A percentile compares a stretch with the other conserved stretches of the same genome.
phyloP scores from a whole-genome alignment of 2,888 invertebrate species.

The Coelinius sp. region DNA sequence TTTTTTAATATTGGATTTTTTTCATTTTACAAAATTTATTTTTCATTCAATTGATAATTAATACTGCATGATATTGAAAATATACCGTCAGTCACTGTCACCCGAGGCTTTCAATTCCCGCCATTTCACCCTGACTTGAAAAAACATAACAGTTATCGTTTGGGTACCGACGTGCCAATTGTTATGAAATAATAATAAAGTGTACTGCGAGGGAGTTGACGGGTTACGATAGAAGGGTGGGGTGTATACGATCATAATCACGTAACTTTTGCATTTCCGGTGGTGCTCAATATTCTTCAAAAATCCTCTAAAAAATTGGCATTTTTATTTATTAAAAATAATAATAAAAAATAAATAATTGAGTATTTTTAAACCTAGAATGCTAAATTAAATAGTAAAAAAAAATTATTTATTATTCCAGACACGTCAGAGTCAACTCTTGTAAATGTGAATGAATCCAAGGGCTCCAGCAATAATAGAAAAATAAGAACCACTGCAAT shows the following conservation, averaged over 20 bases:
- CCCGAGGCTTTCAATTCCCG: neutral
- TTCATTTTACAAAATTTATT: too few relatives aligned
- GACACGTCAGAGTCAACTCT: too few relatives aligned
- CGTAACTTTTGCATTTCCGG: conserved; percentile 60
- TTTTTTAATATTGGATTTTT: too few relatives aligned
- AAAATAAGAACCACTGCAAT: conserved; percentile 59
- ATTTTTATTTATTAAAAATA: neutral
- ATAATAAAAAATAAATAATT: neutral
- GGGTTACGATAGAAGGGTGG: conserved; percentile 38
- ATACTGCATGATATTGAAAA: neutral
- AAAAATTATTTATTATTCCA: neutral
- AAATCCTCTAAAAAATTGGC: neutral
- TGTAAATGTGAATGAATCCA: neutral
- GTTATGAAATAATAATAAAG: conserved; percentile 65
- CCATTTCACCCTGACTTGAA: neutral
- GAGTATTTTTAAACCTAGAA: too few relatives aligned
- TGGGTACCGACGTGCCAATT: conserved; percentile 55
- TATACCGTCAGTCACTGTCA: neutral
- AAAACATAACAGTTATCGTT: conserved; percentile 57
- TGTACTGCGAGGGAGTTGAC: conserved; percentile 44
- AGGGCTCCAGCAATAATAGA: conserved; percentile 39
- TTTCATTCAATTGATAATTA: neutral
- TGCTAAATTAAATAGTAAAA: too few relatives aligned
- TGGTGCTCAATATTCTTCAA: conserved; percentile 56
- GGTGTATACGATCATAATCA: conserved; percentile 64